These are phyloP conservation scores for Hyles lineata DNA, from an alignment of 2,888 invertebrate genomes.

Conservation along the genomic window DNA sequence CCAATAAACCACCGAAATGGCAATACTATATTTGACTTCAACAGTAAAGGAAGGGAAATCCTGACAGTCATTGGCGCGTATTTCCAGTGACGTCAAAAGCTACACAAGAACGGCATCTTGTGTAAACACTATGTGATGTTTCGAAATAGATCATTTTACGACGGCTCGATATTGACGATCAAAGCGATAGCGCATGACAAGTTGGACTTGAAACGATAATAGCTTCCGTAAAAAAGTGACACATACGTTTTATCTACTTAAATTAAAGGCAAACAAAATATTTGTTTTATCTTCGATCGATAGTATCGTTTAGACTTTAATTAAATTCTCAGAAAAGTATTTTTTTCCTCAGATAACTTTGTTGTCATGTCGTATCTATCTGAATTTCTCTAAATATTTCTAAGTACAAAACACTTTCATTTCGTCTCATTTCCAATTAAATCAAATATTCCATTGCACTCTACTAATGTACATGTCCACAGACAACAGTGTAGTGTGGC, in stretches of 20 bases:
- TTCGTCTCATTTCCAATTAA: too few relatives aligned
- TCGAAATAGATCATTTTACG: slow-evolving; percentile 21
- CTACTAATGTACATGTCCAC: too few relatives aligned
- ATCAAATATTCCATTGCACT: too few relatives aligned
- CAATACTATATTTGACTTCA: not conserved
- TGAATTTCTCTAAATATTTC: too few relatives aligned
- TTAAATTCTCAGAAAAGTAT: too few relatives aligned
- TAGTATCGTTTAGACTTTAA: too few relatives aligned
- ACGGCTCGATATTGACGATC: not conserved
- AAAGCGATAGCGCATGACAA: not conserved
- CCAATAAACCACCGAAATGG: too few relatives aligned
- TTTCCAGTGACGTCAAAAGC: not conserved
- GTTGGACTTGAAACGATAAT: not conserved
- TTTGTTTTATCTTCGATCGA: not conserved
- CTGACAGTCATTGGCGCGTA: not conserved
- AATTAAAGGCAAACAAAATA: not conserved
- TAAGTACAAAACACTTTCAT: too few relatives aligned
- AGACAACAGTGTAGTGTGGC: too few relatives aligned
- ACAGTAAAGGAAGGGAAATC: not conserved
- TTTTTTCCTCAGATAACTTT: too few relatives aligned
- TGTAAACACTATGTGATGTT: slow-evolving; percentile 15
- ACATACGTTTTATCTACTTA: not conserved
- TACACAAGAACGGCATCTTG: not conserved
- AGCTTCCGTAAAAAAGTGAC: not conserved
- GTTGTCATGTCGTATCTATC: too few relatives aligned